Evolutionary conservation across 2,888 invertebrate species (phyloP), one percentile per base, ranked within the genome.

Genomic region (Athalia rosae): DNA sequence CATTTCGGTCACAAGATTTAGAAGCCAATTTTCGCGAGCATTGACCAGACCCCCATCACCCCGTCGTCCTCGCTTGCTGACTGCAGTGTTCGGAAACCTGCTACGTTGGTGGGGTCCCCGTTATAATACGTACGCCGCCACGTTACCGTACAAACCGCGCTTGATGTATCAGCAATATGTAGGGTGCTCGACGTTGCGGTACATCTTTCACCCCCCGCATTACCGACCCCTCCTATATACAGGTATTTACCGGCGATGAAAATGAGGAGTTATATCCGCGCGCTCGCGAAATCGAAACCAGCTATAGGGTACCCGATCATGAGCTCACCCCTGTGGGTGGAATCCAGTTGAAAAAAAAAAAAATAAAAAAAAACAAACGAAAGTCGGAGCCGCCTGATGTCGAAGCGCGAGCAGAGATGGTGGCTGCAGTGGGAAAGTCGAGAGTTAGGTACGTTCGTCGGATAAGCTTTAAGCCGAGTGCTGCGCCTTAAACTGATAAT

Each of bases 11-110:
- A 81, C 85, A 87, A 87, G 87, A 87, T 87, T 87, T 87, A 87
- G 87, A 87, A 87, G 87, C 87, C 87, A 87, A 87, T 87, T 87
- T 87, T 87, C 87, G 84, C 86, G 82, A 85, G 86, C 87, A 87
- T 87, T 86, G 87, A 85, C 85, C 86, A 82, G 84, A 82, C 84
- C 84, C 83, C 78, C 71, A 79, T 77, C 79, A 79, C 76, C 79
- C 76, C 79, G 79, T 80, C 79, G 78, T 77, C 76, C 74, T 78
- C 79, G 77, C 58, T 69, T 69, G 47, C 67, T 61, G 77, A 67
- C 77, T 77, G 59, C 28, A 28, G 28, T 67, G 77, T 69, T 61
- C 59, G 77, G 74, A 48, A 69, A 74, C 45, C 74, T 48, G 58
- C 58, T 71, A 59, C 71, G 71, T 43, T 71, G 13, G 58, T 71